A percentile compares a stretch with the other conserved stretches of the same genome.
These are phyloP conservation scores for Drosophila melanogaster DNA, from an alignment of 1,140 invertebrate species.

Conservation along the genomic window DNA sequence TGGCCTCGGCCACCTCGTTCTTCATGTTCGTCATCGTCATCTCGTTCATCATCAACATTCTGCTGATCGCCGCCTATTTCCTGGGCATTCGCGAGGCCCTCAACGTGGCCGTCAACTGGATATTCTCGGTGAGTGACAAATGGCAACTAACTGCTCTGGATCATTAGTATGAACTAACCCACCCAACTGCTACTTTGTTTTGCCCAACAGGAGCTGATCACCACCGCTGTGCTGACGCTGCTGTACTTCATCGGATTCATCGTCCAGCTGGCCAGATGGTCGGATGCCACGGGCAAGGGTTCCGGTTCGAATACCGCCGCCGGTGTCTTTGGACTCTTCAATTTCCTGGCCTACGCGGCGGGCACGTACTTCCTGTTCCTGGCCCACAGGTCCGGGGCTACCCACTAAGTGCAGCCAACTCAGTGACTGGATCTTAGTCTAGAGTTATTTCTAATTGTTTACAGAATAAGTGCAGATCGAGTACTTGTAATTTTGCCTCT, in stretches of 20 bases:
- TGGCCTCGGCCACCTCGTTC: conserved; percentile 88
- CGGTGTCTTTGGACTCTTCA: conserved; percentile 93
- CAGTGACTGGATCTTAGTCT: conserved; percentile 28
- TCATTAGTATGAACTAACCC: no score
- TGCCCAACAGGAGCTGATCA: conserved; percentile 89
- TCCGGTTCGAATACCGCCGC: conserved; percentile 88
- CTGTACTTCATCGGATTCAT: conserved; percentile 92
- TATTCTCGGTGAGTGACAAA: conserved; percentile 89
- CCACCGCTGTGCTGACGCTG: conserved; percentile 89
- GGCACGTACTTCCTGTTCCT: conserved; percentile 91
- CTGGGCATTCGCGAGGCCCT: conserved; percentile 91
- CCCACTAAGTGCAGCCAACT: conserved; percentile 49
- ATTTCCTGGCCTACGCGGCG: conserved; percentile 91
- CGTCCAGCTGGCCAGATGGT: conserved; percentile 89
- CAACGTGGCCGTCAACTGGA: conserved; percentile 92
- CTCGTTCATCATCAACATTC: conserved; percentile 92
- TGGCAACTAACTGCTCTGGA: no score
- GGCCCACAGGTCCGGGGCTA: conserved; percentile 88
- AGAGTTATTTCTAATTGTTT: conserved; percentile 49
- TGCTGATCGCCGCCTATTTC: conserved; percentile 92
- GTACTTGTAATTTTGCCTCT: conserved; percentile 31
- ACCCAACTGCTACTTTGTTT: no score
- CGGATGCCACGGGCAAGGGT: conserved; percentile 73
- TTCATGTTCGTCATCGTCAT: conserved; percentile 93
- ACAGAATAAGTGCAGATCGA: conserved; percentile 55